These are phyloP conservation scores for Hirtodrosophila duncani DNA, from an alignment of 2,888 invertebrate genomes.

Conservation along the genomic window DNA sequence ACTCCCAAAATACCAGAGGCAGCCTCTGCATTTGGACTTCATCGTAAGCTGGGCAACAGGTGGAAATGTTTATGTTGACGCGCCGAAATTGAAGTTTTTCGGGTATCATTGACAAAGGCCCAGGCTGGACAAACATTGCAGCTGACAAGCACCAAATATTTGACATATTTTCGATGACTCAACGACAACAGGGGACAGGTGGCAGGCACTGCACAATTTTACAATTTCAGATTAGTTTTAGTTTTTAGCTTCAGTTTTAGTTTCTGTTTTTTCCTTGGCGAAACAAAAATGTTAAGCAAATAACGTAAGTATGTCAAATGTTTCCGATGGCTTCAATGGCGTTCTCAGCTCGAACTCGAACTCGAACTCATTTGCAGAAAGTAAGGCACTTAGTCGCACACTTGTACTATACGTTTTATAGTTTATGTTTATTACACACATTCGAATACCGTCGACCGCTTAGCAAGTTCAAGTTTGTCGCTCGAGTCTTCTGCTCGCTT, in stretches of 20 bases:
- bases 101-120: constrained; percentile 30
- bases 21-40: too few species aligned
- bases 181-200: constrained; percentile 7
- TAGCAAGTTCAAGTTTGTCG: constrained; percentile 74
- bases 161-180: constrained; percentile 26
- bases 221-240: not conserved
- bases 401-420: too few species aligned
- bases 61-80: constrained; percentile 7
- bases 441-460: constrained; percentile 6
- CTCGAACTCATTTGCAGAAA: too few species aligned
- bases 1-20: constrained; percentile 14
- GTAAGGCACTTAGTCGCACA: constrained; percentile 11
- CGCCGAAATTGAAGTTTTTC: constrained; percentile 18
- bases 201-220: constrained; percentile 21
- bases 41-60: not conserved
- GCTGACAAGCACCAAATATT: constrained; percentile 24
- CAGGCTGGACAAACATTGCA: constrained; percentile 28
- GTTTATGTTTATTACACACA: constrained; percentile 11
- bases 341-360: not conserved
- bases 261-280: too few species aligned
- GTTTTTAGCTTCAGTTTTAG: too few species aligned
- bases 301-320: constrained; percentile 3
- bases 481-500: constrained; percentile 57
- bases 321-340: not conserved
- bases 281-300: too few species aligned